phyloP scores from a whole-genome alignment of 1,140 invertebrate species.

The Ganaspis sp. region DNA sequence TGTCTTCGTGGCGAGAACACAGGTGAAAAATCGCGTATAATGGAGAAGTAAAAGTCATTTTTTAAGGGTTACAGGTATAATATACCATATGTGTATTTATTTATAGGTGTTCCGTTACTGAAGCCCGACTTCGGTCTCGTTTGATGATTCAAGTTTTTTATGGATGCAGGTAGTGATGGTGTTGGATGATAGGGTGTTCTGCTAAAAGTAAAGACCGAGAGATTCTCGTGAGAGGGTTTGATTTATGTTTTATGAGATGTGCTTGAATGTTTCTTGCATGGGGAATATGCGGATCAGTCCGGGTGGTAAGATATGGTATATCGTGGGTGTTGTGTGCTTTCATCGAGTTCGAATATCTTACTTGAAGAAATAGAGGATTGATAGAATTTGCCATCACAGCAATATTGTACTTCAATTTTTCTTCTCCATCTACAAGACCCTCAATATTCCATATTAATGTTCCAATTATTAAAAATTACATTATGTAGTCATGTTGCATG shows the following conservation, averaged over 20 bases:
- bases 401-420: not conserved
- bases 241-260: constrained; percentile 18
- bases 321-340: constrained; percentile 28
- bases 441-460: not conserved
- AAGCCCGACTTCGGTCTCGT: not conserved
- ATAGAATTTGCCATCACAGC: not conserved
- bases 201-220: constrained; percentile 20
- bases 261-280: constrained; percentile 24
- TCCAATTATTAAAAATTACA: not conserved
- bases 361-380: not conserved
- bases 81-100: not conserved
- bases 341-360: constrained; percentile 20
- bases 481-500: no score
- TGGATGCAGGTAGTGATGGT: constrained; percentile 16
- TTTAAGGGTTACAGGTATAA: not conserved
- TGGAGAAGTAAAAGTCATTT: not conserved
- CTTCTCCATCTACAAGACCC: not conserved
- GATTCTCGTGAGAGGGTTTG: constrained; percentile 13
- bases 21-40: constrained; percentile 1
- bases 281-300: constrained; percentile 11
- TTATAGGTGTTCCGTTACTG: not conserved
- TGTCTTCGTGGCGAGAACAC: not conserved
- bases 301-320: constrained; percentile 21
- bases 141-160: constrained; percentile 21
- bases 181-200: constrained; percentile 21